Percentiles rank a stretch among this genome's conserved stretches.
Conservation (phyloP, 1,140 invertebrate species). For the Agraylea sexmaculata region DNA sequence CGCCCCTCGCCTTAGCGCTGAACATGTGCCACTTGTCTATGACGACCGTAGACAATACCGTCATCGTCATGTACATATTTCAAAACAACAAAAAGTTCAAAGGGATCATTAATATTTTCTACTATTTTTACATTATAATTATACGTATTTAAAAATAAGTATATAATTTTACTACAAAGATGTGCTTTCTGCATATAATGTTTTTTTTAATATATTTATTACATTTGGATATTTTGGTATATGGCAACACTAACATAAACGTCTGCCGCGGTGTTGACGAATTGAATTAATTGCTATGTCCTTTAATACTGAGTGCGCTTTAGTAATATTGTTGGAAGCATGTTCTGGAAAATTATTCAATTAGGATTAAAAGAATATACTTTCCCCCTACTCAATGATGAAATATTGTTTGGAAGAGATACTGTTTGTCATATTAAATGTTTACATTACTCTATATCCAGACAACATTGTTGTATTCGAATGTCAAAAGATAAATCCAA, state of each 20-base stretch:
- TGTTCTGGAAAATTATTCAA: background rate
- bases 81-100: too few relatives aligned
- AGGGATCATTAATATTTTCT: too few relatives aligned
- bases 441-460: background rate
- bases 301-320: background rate
- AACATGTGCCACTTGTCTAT: background rate
- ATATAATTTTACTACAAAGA: too few relatives aligned
- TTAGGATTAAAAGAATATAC: conserved; percentile 1
- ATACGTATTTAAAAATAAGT: too few relatives aligned
- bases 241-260: background rate
- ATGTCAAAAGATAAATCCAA: background rate
- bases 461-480: background rate
- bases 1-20: background rate
- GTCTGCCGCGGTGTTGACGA: background rate
- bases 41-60: too few relatives aligned
- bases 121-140: too few relatives aligned
- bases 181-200: too few relatives aligned
- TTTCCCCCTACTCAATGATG: background rate
- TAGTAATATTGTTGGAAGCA: background rate
- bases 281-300: background rate
- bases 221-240: too few relatives aligned
- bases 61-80: too few relatives aligned
- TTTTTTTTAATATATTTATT: too few relatives aligned
- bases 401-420: background rate
- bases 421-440: background rate